A percentile compares a stretch with the other conserved stretches of the same genome.
Evolutionary conservation across 2,113 vertebrate genomes (phyloP).

Genomic region (Ictidomys tridecemlineatus): DNA sequence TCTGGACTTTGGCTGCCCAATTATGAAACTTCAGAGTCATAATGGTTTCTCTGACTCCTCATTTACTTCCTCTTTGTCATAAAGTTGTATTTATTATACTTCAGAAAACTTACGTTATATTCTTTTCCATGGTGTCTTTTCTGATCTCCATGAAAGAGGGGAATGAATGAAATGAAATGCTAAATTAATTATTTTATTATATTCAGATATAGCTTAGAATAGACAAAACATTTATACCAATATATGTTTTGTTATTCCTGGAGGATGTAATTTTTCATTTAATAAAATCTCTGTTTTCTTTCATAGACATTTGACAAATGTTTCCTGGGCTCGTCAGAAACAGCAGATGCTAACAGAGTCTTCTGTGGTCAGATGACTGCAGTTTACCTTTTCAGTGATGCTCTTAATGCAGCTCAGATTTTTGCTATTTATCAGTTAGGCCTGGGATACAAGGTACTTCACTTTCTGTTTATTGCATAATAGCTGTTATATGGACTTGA

Average conservation of each 20-base stretch:
- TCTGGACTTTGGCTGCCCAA: background rate
- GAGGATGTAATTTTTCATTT: background rate
- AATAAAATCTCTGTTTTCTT: constrained; percentile 69
- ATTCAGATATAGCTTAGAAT: constrained; percentile 4
- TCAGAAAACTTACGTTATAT: background rate
- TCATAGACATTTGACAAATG: constrained; percentile 98
- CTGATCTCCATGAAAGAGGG: background rate
- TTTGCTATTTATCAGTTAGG: constrained; percentile 98
- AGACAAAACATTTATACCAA: background rate
- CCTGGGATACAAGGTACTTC: constrained; percentile 96
- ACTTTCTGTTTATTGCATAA: constrained; percentile 18
- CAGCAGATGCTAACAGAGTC: constrained; percentile 96
- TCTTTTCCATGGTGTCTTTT: background rate
- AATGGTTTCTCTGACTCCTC: background rate
- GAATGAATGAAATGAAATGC: constrained; percentile 37
- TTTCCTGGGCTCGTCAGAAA: constrained; percentile 98
- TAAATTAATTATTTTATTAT: constrained; percentile 37
- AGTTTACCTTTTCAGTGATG: constrained; percentile 97
- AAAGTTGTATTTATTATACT: constrained; percentile 23
- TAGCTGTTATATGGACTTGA: background rate
- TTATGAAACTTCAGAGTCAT: background rate
- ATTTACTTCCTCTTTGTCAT: background rate
- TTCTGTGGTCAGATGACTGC: constrained; percentile 99
- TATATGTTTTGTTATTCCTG: constrained; percentile 33
- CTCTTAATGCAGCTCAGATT: constrained; percentile 97